Conservation (phyloP, 2,113 vertebrate species). For the Entelurus aequoreus region DNA sequence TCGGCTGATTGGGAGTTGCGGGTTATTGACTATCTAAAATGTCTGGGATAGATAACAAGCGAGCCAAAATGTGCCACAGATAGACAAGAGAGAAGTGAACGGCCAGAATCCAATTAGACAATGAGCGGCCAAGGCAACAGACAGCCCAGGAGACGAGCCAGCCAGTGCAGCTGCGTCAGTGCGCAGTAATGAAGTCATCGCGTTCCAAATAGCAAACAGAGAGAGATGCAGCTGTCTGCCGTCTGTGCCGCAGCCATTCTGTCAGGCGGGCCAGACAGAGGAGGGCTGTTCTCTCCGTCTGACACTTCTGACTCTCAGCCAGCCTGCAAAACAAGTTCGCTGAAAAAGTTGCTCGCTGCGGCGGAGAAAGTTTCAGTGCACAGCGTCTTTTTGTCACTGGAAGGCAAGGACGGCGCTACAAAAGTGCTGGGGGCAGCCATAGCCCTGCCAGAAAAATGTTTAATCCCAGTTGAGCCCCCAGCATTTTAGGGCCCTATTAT, state of each 20-base stretch:
- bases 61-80: neutral
- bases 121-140: slow-evolving; percentile 29
- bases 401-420: too few species aligned
- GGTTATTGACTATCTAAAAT: neutral
- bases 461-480: too few species aligned
- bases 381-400: too few species aligned
- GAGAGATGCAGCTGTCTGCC: slow-evolving; percentile 68
- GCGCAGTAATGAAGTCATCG: slow-evolving; percentile 71
- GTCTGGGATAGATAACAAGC: slow-evolving; percentile 2
- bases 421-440: too few species aligned
- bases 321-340: slow-evolving; percentile 39
- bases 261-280: slow-evolving; percentile 53
- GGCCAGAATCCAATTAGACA: slow-evolving; percentile 53
- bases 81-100: slow-evolving; percentile 18
- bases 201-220: slow-evolving; percentile 66
- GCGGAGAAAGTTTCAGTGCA: too few species aligned
- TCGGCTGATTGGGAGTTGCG: slow-evolving; percentile 31
- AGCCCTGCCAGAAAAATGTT: too few species aligned
- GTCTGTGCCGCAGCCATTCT: slow-evolving; percentile 65
- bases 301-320: slow-evolving; percentile 56
- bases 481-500: too few species aligned
- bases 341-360: slow-evolving; percentile 4
- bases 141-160: slow-evolving; percentile 46
- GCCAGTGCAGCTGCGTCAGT: slow-evolving; percentile 55
- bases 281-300: slow-evolving; percentile 57